A percentile compares a stretch with the other conserved stretches of the same genome.
These are phyloP conservation scores for Malacoctenus gilli DNA, from an alignment of 2,797 vertebrate genomes.

Conservation along the genomic window DNA sequence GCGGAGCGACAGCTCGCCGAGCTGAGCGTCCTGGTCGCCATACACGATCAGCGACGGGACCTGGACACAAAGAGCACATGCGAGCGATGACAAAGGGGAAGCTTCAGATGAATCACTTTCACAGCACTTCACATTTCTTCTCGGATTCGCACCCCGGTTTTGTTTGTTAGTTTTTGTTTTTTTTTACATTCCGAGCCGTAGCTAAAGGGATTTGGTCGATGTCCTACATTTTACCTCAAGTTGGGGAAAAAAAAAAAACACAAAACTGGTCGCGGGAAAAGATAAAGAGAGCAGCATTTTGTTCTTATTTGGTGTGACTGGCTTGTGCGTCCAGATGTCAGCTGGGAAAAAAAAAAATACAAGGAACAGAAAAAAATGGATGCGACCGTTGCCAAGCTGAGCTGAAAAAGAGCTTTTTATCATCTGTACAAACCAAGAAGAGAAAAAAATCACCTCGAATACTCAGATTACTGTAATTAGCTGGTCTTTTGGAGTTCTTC, in stretches of 20 bases:
- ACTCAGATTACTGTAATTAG: too few species aligned
- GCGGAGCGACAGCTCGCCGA: constrained; percentile 86
- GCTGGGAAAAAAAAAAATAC: constrained; percentile 8
- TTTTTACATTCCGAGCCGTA: constrained; percentile 14
- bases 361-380: not conserved
- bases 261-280: constrained; percentile 10
- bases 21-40: constrained; percentile 88
- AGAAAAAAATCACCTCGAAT: too few species aligned
- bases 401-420: not conserved
- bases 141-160: not conserved
- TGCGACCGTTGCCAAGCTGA: not conserved
- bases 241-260: constrained; percentile 10
- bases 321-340: constrained; percentile 11
- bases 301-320: constrained; percentile 10
- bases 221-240: constrained; percentile 44
- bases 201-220: constrained; percentile 39
- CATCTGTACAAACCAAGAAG: not conserved
- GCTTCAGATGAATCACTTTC: not conserved
- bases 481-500: too few species aligned
- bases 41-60: constrained; percentile 90
- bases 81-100: too few species aligned
- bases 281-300: constrained; percentile 22
- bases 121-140: not conserved
- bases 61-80: constrained; percentile 66
- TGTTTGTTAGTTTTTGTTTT: not conserved